Evolutionary conservation across 1,140 invertebrate genomes (phyloP), one percentile per base, ranked within the genome.

Genomic region (Sesamia nonagrioides): DNA sequence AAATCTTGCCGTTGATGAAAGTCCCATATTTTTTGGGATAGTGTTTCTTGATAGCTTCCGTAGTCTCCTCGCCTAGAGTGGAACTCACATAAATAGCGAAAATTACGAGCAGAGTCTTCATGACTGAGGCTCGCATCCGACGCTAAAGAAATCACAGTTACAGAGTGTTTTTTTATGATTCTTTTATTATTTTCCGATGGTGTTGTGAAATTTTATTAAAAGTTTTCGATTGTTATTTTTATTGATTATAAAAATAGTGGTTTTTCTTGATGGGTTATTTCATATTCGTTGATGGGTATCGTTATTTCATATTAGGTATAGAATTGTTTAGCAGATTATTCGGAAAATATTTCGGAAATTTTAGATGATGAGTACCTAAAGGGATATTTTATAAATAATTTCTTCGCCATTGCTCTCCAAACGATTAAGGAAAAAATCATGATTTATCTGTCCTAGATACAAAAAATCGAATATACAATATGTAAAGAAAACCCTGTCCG

Each of bases 131-230:
- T 27, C n/a, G 27, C 21, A 27, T 37, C 42, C 42, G 45, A n/a
- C 35, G 48, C 48, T 18, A 56, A 56, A 27, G 33, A 68, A 56
- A 40, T 52, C 17, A 61, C 37, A 27, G 18, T 73, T 78, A 82
- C 76, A 81, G 27, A 27, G 78, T 79, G 21, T 61, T 79, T 79
- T 80, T 90, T 89, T 89, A 88, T 81, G 35, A 58, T 60, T 45
- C 85, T 90, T 91, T 91, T 90, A 86, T 78, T 66, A 58, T 84
- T 82, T 85, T 77, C 33, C 69, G 74, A 84, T 83, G 79, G 56
- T 17, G 72, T 83, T 85, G 61, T 58, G 80, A 82, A 87, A 85
- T 82, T 79, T 77, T 77, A 76, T 83, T 85, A 89, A 87, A 89
- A 88, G 21, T 76, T 89, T 78, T 63, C 74, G n/a, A 66, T 73